phyloP scores from a whole-genome alignment of 2,797 vertebrate species.

The Microchirus variegatus region DNA sequence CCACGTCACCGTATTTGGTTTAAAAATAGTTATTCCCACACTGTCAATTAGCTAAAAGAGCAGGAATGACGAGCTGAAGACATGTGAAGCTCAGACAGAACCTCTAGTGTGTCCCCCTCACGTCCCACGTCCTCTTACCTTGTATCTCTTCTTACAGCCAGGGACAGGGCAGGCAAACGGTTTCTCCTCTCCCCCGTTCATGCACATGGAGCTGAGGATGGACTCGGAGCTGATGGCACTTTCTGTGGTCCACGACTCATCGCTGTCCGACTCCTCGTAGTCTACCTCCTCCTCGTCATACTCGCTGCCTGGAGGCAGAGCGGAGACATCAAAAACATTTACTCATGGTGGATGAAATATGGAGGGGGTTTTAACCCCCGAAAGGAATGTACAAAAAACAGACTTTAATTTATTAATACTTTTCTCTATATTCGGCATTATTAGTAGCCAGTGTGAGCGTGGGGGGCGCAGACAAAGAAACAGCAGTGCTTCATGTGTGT shows the following conservation, averaged over 20 bases:
- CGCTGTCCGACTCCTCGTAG: constrained; percentile 97
- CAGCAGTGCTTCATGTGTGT: constrained; percentile 1
- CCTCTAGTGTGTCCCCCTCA: constrained; percentile 49
- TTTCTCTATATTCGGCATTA: constrained; percentile 26
- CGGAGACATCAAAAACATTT: constrained; percentile 40
- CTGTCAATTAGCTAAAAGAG: constrained; percentile 11
- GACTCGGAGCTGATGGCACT: constrained; percentile 97
- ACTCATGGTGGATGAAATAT: constrained; percentile 41
- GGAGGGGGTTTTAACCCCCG: background rate
- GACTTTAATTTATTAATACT: constrained; percentile 36
- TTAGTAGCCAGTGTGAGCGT: constrained; percentile 28
- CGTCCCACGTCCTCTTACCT: constrained; percentile 56
- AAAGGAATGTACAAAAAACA: constrained; percentile 36
- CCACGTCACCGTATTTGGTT: constrained; percentile 11
- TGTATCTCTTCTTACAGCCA: constrained; percentile 98
- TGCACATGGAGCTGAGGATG: constrained; percentile 98
- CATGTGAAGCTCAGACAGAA: constrained; percentile 61
- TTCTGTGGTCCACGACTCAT: constrained; percentile 98
- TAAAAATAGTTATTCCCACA: constrained; percentile 23
- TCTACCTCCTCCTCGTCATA: constrained; percentile 97
- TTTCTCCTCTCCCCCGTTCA: constrained; percentile 97
- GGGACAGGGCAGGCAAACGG: constrained; percentile 97
- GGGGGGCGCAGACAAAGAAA: constrained; percentile 31
- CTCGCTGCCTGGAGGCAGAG: constrained; percentile 87
- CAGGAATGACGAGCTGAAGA: constrained; percentile 32